Base-by-base conservation (phyloP, 2,797 vertebrate genomes). In the Anguilla pacifica region DNA sequence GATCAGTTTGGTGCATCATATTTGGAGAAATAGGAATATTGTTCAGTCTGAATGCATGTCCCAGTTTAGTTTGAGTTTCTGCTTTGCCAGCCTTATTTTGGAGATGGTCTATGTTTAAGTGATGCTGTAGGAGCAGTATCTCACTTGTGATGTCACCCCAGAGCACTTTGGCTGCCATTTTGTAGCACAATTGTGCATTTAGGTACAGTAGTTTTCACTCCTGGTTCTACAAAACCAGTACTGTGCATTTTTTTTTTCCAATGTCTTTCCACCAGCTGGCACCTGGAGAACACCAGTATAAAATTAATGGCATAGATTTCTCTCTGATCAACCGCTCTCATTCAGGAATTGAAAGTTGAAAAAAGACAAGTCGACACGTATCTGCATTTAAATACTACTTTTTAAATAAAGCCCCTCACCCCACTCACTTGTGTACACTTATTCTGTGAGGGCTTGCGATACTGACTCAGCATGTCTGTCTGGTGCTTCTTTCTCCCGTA, bases 391-490 rank as follows among this genome's bases (percentile, higher is more conserved):
- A 39, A 46, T 79, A 79, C 74, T 17, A 43, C 0, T 79, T 17
- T n/a, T 9, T 53, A 46, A 46, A 53, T 53, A 28, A 51, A 83
- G 22, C 77, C 35, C 3, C 77, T 43, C 31, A 6, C 43, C 46
- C 35, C 77, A 46, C 35, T 49, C 35, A 6, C 35, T 49, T 11
- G 39, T 43, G 28, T 28, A 17, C 43, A n/a, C 17, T 46, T 82
- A 22, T 5, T 82, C 15, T 82, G 79, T 46, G 17, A 46, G 43
- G 4, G 15, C 28, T 83, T 53, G 53, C 51, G 59, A 84, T 31
- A 35, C 55, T 39, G 55, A 28, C 83, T 83, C 82, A 83, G 82
- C 51, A 59, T 83, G 49, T 83, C 46, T 83, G 43, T 53, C 49
- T 25, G 43, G 77, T 22, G 77, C 3, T n/a, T 3, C 0, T 43